These are phyloP conservation scores for Coracopsis vasa DNA, from an alignment of 2,113 vertebrate genomes.

Conservation along the genomic window DNA sequence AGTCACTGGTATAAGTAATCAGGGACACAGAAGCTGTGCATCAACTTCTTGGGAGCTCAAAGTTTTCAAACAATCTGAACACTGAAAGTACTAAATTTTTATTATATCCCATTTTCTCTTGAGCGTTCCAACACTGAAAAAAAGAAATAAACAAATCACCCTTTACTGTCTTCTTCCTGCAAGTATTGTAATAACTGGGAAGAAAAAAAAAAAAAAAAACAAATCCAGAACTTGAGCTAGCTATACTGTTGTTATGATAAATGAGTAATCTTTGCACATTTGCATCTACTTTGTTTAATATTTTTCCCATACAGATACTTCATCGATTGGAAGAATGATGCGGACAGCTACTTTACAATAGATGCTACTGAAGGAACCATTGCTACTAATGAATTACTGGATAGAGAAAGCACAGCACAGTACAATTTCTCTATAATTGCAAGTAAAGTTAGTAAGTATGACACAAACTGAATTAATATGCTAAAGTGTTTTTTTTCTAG, in stretches of 20 bases:
- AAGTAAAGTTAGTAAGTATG: slow-evolving; percentile 98
- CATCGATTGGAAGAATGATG: slow-evolving; percentile 92
- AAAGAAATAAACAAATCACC: slow-evolving; percentile 59
- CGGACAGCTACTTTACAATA: slow-evolving; percentile 93
- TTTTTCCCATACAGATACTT: slow-evolving; percentile 83
- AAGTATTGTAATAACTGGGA: slow-evolving; percentile 20
- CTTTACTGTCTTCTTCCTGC: slow-evolving; percentile 64
- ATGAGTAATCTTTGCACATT: slow-evolving; percentile 53
- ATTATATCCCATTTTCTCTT: slow-evolving; percentile 58
- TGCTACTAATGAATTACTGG: slow-evolving; percentile 90
- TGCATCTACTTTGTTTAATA: slow-evolving; percentile 52
- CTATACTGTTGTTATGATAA: slow-evolving; percentile 44
- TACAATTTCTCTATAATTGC: slow-evolving; percentile 95
- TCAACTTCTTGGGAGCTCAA: slow-evolving; percentile 28
- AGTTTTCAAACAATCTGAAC: slow-evolving; percentile 58
- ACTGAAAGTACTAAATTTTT: slow-evolving; percentile 61
- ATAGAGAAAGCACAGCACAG: slow-evolving; percentile 90
- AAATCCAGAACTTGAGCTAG: neutral
- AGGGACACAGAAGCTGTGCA: slow-evolving; percentile 13
- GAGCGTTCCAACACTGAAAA: slow-evolving; percentile 46
- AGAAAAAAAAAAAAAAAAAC: slow-evolving; percentile 27
- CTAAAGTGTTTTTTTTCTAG: neutral
- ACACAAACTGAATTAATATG: slow-evolving; percentile 27
- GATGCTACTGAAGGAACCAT: slow-evolving; percentile 93
- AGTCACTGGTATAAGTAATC: neutral